Base-by-base conservation (phyloP, 2,888 invertebrate genomes). In the Pristionchus arcanus region DNA sequence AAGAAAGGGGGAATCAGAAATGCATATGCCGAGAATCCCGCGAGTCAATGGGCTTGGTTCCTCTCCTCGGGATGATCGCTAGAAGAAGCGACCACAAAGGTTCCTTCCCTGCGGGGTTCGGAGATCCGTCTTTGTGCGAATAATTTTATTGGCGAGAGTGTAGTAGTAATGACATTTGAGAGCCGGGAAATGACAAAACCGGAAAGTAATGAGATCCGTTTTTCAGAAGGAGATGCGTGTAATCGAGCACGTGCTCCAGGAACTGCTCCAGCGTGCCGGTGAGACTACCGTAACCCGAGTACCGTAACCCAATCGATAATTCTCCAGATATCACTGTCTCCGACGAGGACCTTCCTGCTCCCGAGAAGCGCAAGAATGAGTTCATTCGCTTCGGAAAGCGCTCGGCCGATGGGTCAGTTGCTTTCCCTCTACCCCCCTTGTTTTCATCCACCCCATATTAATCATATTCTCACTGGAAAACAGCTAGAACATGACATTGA, bases 181-280 rank as follows among this genome's bases (percentile, higher is more conserved):
- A 13, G 83, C n/a, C 31, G 83, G 83, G 37, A n/a, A 55, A 3
- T 53, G 55, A 77, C 25, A 15, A 53, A 28, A 3, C 53, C 31
- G 28, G 13, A 55, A 63, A 84, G 25, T 53, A 16, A 13, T 13
- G 63, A 63, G n/a, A 85, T 49, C 81, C n/a, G 25, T n/a, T 31
- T 87, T 92, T 74, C 88, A 93, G 93, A 87, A 90, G 28, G 91
- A 91, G 87, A 88, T 92, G 89, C 83, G 89, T 25, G 92, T 92
- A n/a, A 89, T 92, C 59, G 91, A 92, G 87, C 90, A 90, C 68
- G 92, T 92, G 37, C 68, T 93, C 85, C 93, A 93, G 90, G 93
- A 93, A 90, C 90, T 93, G 31, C 91, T 93, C 59, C 92, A 92
- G 85, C 88, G 92, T 63, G 87, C 90, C 28, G 91, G 91, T 91